Conservation (phyloP, 2,113 vertebrate species). For the Cynoglossus semilaevis region DNA sequence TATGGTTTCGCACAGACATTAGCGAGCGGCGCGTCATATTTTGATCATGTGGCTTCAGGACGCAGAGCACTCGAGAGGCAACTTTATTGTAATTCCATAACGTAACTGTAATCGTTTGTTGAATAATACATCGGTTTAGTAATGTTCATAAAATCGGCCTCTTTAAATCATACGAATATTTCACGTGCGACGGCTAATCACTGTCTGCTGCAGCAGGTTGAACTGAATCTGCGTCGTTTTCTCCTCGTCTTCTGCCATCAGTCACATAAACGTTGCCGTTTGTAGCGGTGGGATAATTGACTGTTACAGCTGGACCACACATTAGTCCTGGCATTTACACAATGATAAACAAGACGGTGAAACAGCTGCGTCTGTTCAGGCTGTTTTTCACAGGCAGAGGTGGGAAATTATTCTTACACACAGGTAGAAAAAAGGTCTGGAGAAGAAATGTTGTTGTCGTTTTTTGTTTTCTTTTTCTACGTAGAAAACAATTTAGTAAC, state of each 20-base stretch:
- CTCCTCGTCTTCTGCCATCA: background rate
- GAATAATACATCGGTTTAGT: background rate
- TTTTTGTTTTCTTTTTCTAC: no score
- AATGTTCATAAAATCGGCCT: background rate
- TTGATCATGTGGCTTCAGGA: background rate
- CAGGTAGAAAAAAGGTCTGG: no score
- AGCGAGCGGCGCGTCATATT: background rate
- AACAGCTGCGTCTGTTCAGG: background rate
- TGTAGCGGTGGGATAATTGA: constrained; percentile 5
- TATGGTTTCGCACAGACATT: background rate
- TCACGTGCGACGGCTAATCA: background rate
- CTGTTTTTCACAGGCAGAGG: background rate
- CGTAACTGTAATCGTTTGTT: background rate
- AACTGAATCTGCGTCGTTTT: background rate
- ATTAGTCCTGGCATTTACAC: background rate
- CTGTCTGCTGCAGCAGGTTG: background rate
- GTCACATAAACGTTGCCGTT: constrained; percentile 15
- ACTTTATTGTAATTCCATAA: background rate
- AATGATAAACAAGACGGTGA: constrained; percentile 11
- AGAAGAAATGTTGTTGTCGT: no score
- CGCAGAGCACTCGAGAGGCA: background rate
- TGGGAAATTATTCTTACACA: background rate
- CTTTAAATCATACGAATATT: background rate
- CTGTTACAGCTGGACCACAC: background rate
- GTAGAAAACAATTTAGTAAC: no score